Conservation (phyloP, 2,888 invertebrate genomes). For the Folsomia manolachei region DNA sequence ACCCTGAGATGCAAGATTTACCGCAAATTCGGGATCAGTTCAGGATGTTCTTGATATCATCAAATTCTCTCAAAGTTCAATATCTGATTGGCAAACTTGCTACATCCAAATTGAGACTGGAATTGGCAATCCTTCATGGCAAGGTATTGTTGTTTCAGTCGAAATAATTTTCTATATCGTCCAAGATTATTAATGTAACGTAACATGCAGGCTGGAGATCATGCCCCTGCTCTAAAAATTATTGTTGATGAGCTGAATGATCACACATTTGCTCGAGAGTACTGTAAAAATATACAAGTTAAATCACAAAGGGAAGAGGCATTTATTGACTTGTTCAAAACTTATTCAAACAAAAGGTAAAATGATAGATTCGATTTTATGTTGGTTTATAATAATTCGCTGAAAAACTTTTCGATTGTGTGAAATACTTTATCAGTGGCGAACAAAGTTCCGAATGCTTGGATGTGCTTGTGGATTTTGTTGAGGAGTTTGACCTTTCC, state of each 20-base stretch:
- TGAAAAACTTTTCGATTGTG: background rate
- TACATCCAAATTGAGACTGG: slow-evolving; percentile 56
- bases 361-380: background rate
- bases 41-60: slow-evolving; percentile 55
- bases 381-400: background rate
- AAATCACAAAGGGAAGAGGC: slow-evolving; percentile 53
- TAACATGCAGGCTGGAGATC: slow-evolving; percentile 59
- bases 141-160: slow-evolving; percentile 54
- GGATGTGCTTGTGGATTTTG: slow-evolving; percentile 55
- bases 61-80: slow-evolving; percentile 55
- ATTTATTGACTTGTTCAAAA: slow-evolving; percentile 55
- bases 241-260: slow-evolving; percentile 58
- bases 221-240: slow-evolving; percentile 58
- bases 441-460: slow-evolving; percentile 54
- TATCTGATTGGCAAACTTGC: slow-evolving; percentile 56
- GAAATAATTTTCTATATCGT: too few species aligned
- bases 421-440: slow-evolving; percentile 25
- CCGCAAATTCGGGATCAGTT: slow-evolving; percentile 53
- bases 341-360: slow-evolving; percentile 55
- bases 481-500: slow-evolving; percentile 56
- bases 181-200: too few species aligned
- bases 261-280: slow-evolving; percentile 57
- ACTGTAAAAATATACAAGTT: slow-evolving; percentile 56
- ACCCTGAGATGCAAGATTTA: slow-evolving; percentile 19
- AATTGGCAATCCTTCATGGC: slow-evolving; percentile 59